These are phyloP conservation scores for Odontocolon sp. DNA, from an alignment of 2,888 invertebrate species.

Conservation along the genomic window DNA sequence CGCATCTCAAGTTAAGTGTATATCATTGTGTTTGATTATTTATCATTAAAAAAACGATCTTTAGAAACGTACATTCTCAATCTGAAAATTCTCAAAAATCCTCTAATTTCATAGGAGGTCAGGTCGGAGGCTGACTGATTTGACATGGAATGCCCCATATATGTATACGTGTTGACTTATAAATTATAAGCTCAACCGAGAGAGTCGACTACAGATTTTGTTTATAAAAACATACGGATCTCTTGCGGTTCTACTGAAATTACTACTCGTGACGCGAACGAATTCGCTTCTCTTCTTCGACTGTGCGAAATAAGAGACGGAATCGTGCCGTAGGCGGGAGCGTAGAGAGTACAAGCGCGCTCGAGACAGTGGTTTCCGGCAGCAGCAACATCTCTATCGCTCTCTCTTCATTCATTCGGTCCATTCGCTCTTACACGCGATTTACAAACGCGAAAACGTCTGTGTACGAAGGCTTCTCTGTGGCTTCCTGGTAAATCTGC, in stretches of 20 bases:
- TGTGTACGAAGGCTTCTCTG: constrained; percentile 41
- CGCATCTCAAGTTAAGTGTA: too few relatives aligned
- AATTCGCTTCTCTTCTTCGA: constrained; percentile 5
- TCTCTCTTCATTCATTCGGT: constrained; percentile 37
- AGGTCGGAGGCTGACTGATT: neutral
- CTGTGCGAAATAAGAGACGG: constrained; percentile 27
- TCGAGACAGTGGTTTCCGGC: constrained; percentile 53
- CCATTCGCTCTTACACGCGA: constrained; percentile 17
- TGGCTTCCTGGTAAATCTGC: constrained; percentile 54
- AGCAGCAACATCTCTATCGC: constrained; percentile 34
- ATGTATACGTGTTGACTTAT: neutral
- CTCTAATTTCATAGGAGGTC: too few relatives aligned
- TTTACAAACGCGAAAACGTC: constrained; percentile 15
- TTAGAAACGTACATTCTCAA: too few relatives aligned
- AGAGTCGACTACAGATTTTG: constrained; percentile 26
- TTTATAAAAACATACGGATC: neutral
- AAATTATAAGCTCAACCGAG: neutral
- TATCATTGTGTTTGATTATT: too few relatives aligned
- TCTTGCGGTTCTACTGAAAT: constrained; percentile 47
- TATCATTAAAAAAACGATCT: too few relatives aligned
- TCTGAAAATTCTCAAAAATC: too few relatives aligned
- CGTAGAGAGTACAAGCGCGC: constrained; percentile 12
- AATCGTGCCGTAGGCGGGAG: constrained; percentile 28
- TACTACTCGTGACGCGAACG: constrained; percentile 43
- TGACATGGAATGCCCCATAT: neutral